Evolutionary conservation across 2,888 invertebrate species (phyloP), one percentile per base, ranked within the genome.

Genomic region (Cetonia aurata): DNA sequence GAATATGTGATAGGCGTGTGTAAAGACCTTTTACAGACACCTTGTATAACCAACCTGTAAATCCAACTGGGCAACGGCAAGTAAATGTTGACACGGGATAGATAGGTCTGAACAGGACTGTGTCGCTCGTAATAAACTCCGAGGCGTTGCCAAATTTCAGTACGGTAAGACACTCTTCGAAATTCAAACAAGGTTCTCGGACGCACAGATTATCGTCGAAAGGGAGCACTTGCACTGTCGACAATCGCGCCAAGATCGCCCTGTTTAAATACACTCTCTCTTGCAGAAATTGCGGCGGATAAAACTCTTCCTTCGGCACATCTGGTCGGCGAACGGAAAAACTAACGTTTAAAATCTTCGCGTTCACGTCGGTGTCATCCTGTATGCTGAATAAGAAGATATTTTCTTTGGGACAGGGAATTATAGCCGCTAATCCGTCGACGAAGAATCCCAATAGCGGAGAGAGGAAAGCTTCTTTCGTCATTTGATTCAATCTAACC

Each of bases 161-260:
- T 1, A 96, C 94, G 0, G 96, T 96, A 17, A 95, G 86, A 77
- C 98, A 99, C 80, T 95, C 93, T 81, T 98, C 97, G 81, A 91
- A 98, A 85, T 98, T 97, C 1, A 96, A 87, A 79, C 98, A 99
- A 0, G 98, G 98, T 81, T 99, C 98, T 66, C 94, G 90, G 0
- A 98, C 94, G 83, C 98, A 99, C 0, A 98, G 88, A 85, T 98
- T 97, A 83, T 99, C 98, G 81, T 97, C 97, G 83, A 98, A 98
- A 0, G 98, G 97, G 8, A 98, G 85, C 0, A 98, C 95, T 87
- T 94, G 93, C 3, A 97, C 93, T 0, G 96, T 96, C 3, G 97
- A 95, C 3, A 98, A 85, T 71, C 95, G 88, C 0, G 96, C 95
- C 19, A 98, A 85, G 9, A 96, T 93, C 0, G 93, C 92, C 41